Evolutionary conservation across 2,113 vertebrate species (phyloP).

Genomic region (Phaetusa simplex): DNA sequence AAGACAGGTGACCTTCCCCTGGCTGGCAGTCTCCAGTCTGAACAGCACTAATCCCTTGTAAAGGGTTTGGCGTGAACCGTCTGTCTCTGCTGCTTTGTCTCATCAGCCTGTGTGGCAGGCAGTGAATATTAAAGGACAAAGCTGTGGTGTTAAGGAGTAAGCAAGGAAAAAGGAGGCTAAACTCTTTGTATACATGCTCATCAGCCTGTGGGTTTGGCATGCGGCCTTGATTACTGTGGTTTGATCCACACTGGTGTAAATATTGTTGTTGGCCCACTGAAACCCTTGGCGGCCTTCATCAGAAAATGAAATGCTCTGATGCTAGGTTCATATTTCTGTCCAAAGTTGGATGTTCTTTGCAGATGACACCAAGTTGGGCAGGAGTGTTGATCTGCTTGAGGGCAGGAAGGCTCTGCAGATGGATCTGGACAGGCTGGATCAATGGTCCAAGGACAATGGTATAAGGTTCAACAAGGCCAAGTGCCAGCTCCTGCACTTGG

Average conservation of each 20-base stretch:
- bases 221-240: background rate
- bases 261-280: background rate
- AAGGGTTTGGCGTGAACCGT: rapidly evolving
- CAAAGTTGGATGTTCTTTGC: background rate
- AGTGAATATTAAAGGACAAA: background rate
- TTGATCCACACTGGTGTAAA: background rate
- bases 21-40: background rate
- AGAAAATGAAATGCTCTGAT: background rate
- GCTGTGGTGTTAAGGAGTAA: background rate
- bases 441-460: background rate
- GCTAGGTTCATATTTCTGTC: background rate
- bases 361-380: background rate
- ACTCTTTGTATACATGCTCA: background rate
- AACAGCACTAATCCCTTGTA: background rate
- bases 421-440: background rate
- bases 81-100: background rate
- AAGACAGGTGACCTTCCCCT: background rate
- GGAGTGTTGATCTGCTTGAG: background rate
- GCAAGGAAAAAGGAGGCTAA: background rate
- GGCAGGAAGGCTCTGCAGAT: background rate
- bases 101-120: background rate
- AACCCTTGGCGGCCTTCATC: background rate
- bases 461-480: background rate
- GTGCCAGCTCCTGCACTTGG: background rate
- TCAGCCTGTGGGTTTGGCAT: background rate